phyloP scores from a whole-genome alignment of 2,888 invertebrate genomes.

The Oxyteleia sp. region DNA sequence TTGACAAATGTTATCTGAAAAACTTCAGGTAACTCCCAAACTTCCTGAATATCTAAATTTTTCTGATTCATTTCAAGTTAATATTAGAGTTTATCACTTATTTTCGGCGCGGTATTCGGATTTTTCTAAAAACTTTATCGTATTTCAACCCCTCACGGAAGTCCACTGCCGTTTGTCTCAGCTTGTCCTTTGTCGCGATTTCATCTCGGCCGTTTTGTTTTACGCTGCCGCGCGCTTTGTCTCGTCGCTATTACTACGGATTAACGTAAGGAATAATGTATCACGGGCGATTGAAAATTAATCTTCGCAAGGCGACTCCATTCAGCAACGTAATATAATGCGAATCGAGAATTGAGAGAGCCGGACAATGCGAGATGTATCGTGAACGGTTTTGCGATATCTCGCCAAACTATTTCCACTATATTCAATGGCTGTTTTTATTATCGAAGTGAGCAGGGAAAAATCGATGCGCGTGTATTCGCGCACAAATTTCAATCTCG shows the following conservation, averaged over 20 bases:
- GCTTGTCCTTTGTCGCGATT: background rate
- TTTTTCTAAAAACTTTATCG: no score
- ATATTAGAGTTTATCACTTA: no score
- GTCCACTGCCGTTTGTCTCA: background rate
- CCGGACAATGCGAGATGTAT: conserved; percentile 62
- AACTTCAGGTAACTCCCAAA: no score
- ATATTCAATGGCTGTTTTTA: conserved; percentile 62
- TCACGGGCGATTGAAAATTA: conserved; percentile 57
- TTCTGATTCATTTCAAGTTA: no score
- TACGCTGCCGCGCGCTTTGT: conserved; percentile 24
- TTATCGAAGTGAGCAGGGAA: conserved; percentile 53
- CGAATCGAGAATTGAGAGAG: conserved; percentile 54
- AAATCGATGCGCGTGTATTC: conserved; percentile 60
- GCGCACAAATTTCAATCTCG: conserved; percentile 55
- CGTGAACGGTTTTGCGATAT: conserved; percentile 57
- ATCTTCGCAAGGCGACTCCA: conserved; percentile 56
- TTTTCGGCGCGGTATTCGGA: no score
- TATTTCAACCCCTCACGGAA: background rate
- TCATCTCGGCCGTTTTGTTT: conserved; percentile 31
- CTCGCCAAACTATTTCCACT: conserved; percentile 63
- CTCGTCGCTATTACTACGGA: conserved; percentile 34
- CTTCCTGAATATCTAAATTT: no score
- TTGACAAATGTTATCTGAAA: no score
- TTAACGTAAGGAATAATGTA: conserved; percentile 59
- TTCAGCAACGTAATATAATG: conserved; percentile 49